These are phyloP conservation scores for Numida meleagris DNA, from an alignment of 2,113 vertebrate species.

Conservation along the genomic window DNA sequence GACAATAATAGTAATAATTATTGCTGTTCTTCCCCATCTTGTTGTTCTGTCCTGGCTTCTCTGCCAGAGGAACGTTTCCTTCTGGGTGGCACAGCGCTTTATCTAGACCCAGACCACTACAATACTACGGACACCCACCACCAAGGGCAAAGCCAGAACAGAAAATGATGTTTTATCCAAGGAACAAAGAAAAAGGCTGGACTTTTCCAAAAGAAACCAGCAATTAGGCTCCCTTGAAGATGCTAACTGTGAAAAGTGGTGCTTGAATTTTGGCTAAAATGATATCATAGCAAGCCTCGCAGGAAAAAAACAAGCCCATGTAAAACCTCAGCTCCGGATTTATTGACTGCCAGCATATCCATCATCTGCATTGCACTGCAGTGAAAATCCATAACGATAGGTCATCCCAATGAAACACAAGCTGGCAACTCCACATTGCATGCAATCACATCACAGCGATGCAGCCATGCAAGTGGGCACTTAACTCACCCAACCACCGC, in stretches of 20 bases:
- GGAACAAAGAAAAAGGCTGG: neutral
- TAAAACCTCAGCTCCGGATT: neutral
- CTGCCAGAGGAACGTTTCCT: neutral
- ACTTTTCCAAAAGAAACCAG: neutral
- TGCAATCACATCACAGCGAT: neutral
- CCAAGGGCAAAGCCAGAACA: neutral
- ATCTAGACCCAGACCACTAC: neutral
- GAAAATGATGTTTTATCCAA: neutral
- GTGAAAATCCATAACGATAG: neutral
- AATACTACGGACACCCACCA: neutral
- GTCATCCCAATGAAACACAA: neutral
- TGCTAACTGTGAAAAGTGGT: accelerated
- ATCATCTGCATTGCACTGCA: neutral
- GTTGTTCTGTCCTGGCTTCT: neutral
- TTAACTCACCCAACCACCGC: neutral
- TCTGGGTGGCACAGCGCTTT: neutral
- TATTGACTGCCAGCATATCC: neutral
- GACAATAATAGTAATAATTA: neutral
- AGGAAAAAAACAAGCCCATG: neutral
- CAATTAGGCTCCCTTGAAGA: neutral
- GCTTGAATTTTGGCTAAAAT: neutral
- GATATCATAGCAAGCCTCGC: neutral
- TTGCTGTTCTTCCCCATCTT: neutral
- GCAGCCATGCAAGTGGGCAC: neutral
- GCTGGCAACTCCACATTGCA: neutral